phyloP scores from a whole-genome alignment of 2,113 vertebrate genomes.

The Ceratotherium simum region DNA sequence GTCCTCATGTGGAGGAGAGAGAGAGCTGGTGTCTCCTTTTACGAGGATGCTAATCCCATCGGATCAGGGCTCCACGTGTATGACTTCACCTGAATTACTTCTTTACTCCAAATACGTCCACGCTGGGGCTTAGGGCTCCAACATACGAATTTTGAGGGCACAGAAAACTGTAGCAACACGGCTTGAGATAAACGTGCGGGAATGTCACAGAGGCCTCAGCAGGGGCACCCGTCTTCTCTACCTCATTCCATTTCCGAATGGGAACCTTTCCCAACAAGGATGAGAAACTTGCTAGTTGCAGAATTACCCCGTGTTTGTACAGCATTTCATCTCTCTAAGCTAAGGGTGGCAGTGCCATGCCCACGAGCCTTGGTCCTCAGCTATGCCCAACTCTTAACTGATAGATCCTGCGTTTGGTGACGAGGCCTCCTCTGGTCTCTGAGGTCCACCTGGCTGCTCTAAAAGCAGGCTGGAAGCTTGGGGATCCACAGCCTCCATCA shows the following conservation, averaged over 20 bases:
- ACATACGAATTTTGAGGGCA: neutral
- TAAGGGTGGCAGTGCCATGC: neutral
- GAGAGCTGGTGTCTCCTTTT: too few relatives aligned
- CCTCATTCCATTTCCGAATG: rapidly evolving
- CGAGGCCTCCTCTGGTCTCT: too few relatives aligned
- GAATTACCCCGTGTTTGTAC: neutral
- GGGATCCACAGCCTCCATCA: neutral
- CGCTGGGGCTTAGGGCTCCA: neutral
- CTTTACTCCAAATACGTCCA: neutral
- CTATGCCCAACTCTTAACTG: neutral
- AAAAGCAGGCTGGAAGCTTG: neutral
- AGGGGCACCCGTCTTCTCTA: rapidly evolving
- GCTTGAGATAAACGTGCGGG: neutral
- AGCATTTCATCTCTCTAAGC: neutral
- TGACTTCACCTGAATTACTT: neutral
- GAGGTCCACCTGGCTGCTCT: neutral
- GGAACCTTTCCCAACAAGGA: neutral
- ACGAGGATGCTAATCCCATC: too few relatives aligned
- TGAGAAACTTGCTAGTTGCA: neutral
- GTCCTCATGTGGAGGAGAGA: too few relatives aligned
- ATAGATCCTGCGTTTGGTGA: neutral
- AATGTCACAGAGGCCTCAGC: neutral
- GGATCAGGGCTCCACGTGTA: too few relatives aligned
- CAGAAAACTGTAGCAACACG: neutral
- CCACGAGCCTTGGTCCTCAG: neutral